Evolutionary conservation across 2,113 vertebrate species (phyloP), one percentile per base, ranked within the genome.

Genomic region (Pterophyllum scalare): DNA sequence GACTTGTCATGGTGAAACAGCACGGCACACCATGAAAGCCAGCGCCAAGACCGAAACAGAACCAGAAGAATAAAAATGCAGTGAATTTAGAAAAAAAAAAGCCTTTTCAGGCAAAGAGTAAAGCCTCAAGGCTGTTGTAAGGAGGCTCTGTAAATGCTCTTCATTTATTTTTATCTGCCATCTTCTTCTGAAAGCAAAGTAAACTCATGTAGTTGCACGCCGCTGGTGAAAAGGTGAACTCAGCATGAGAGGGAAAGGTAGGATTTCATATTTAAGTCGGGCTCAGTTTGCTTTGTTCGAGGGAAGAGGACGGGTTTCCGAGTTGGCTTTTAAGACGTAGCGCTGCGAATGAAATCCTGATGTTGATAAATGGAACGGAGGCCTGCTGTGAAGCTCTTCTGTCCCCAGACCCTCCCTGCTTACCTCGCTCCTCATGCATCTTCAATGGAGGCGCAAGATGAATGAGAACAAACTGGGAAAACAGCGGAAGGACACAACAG

Each of bases 321-420:
- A 86, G 84, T 80, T 80, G 90, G 91, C 91, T 93, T 93, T 92
- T 89, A 92, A 92, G 90, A 82, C 10, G 6, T 60, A 54, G 77
- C 14, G 26, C 84, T 60, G 80, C 24, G 80, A 84, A 58, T 87
- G 88, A 92, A 93, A 88, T 86, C 80, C 81, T 74, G 85, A 87
- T 85, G 83, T 87, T 90, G 89, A 93, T 90, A 85, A 93, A 94
- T 94, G 93, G 84, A 91, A 62, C 9, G 56, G 85, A 38, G 82
- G 74, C 91, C 87, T 2, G 82, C 93, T 94, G 92, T 77, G 85
- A 91, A 60, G 87, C 92, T 83, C 87, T 82, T 89, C 86, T 75
- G 75, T 87, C 85, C 78, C 74, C 60, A 28, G 7, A 24, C 75
- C 54, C 58, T 31, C 61, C 12, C 15, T 13, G 58, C 28, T 43